A percentile compares a stretch with the other conserved stretches of the same genome.
These are phyloP conservation scores for Lucinisca nassula DNA, from an alignment of 2,888 invertebrate genomes.

Conservation along the genomic window DNA sequence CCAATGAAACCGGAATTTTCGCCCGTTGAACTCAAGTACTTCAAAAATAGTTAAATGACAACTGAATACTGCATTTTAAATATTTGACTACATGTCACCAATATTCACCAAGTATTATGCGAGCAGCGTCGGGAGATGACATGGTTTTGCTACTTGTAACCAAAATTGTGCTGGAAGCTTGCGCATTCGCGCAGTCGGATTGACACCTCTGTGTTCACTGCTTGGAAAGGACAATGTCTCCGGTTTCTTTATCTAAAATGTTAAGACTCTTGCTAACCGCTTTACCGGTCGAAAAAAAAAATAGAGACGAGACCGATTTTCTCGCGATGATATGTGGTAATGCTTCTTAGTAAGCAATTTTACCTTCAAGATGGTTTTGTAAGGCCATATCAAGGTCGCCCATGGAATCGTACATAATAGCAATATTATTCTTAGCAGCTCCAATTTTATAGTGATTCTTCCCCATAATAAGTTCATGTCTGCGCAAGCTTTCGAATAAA, in stretches of 20 bases:
- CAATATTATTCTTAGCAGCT: slow-evolving; percentile 71
- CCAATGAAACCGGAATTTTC: too few species aligned
- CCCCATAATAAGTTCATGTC: slow-evolving; percentile 26
- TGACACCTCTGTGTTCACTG: too few species aligned
- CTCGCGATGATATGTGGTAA: not conserved
- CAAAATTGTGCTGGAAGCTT: too few species aligned
- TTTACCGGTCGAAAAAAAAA: not conserved
- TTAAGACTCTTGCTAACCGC: not conserved
- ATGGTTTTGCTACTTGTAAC: not conserved
- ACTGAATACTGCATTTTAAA: too few species aligned
- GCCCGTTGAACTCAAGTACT: too few species aligned
- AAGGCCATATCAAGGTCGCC: slow-evolving; percentile 66
- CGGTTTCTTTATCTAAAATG: too few species aligned
- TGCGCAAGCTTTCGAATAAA: slow-evolving; percentile 48
- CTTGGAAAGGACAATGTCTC: not conserved
- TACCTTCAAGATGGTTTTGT: slow-evolving; percentile 60
- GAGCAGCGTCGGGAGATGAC: not conserved
- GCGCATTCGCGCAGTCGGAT: too few species aligned
- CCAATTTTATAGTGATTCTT: slow-evolving; percentile 60
- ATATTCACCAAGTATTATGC: too few species aligned
- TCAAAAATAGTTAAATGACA: too few species aligned
- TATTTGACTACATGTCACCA: too few species aligned
- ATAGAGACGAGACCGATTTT: not conserved
- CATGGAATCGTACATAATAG: slow-evolving; percentile 66
- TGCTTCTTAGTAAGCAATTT: not conserved